These are phyloP conservation scores for Phylloscopus trochilus DNA, from an alignment of 2,113 vertebrate species.

Conservation along the genomic window DNA sequence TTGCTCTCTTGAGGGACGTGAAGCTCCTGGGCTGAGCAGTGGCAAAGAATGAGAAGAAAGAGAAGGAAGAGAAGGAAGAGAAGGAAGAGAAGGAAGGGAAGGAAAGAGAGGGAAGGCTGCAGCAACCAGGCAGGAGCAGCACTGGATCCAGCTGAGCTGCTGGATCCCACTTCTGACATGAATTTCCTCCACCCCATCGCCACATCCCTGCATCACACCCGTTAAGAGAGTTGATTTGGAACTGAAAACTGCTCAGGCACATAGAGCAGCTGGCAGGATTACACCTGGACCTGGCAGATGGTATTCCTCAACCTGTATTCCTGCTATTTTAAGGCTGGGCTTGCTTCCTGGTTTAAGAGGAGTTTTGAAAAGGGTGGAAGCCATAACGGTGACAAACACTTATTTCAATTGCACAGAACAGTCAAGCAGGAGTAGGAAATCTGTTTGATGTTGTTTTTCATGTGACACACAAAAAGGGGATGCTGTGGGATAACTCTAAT, in stretches of 20 bases:
- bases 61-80: background rate
- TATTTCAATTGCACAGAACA: background rate
- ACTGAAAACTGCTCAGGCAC: background rate
- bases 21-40: background rate
- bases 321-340: background rate
- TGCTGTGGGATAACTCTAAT: background rate
- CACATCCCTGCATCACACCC: background rate
- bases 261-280: background rate
- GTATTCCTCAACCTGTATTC: background rate
- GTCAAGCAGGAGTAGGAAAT: background rate
- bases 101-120: background rate
- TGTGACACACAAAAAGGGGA: background rate
- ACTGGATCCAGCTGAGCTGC: background rate
- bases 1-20: background rate
- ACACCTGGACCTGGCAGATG: background rate
- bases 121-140: background rate
- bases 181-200: background rate
- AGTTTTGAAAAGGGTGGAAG: background rate
- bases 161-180: background rate
- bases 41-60: background rate
- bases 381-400: accelerated
- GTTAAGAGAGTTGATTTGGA: background rate
- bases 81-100: background rate
- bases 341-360: background rate
- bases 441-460: background rate